Base-by-base conservation (phyloP, 2,797 vertebrate species). In the Scarus forsteni region DNA sequence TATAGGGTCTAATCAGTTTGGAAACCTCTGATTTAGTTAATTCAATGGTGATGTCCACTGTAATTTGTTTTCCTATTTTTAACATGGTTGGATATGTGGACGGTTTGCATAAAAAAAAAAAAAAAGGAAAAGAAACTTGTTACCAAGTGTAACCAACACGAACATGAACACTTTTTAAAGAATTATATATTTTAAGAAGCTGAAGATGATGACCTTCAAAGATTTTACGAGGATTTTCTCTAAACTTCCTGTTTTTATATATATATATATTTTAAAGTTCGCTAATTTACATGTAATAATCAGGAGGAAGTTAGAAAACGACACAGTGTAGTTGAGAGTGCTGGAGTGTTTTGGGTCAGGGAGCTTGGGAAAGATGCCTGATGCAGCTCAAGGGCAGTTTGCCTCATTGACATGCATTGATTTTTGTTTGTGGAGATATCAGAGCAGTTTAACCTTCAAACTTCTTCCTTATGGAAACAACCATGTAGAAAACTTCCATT, bases 381-480 rank as follows among this genome's bases (percentile, higher is more conserved):
- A 42, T n/a, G 15, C 16, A 62, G 39, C 39, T 61, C 7, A 14
- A 44, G 52, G 16, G 8, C 50, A 68, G 27, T 38, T 0, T n/a
- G 6, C 19, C 36, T 64, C 62, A 55, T 54, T 50, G 53, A 36
- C 13, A 45, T 56, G 49, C 49, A 66, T 13, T 1, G 5, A 27
- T 27, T 39, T 53, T 66, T 50, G 35, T 46, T 67, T 74, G 42
- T 3, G 27, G 60, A 12, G 19, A 7, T 54, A 11, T 52, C 45
- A n/a, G 16, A 62, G 7, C 15, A 27, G 9, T 57, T 36, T 67
- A 67, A 72, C 66, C 36, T 74, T 77, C 18, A 56, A 50, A 60
- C 6, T n/a, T 64, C 54, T 49, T 52, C 13, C 35, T 38, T 9
- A 3, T 8, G n/a, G 36, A 60, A 67, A 72, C 56, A 48, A 36